Percentiles rank a stretch among this genome's conserved stretches.
Conservation (phyloP, 2,113 vertebrate species). For the Erpornis zantholeuca region DNA sequence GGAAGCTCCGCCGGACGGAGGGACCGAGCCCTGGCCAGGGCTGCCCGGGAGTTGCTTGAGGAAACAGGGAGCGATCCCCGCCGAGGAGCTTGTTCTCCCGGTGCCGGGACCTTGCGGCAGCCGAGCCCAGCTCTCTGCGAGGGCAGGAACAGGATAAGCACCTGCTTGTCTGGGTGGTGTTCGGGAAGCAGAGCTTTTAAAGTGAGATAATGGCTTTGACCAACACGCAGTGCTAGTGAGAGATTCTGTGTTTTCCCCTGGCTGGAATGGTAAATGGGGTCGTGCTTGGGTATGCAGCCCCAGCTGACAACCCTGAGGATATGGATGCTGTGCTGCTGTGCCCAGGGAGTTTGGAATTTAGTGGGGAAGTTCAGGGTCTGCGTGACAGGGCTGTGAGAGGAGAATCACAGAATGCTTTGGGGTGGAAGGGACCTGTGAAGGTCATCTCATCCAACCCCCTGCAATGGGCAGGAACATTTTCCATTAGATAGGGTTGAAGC, state of each 20-base stretch:
- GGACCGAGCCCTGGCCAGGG: not conserved
- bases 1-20: not conserved
- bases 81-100: not conserved
- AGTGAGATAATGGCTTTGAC: too few species aligned
- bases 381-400: not conserved
- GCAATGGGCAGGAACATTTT: not conserved
- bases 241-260: not conserved
- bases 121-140: not conserved
- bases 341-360: not conserved
- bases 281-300: not conserved
- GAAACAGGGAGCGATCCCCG: not conserved
- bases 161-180: not conserved
- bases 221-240: accelerated
- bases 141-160: not conserved
- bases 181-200: not conserved
- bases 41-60: not conserved
- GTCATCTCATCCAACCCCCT: not conserved
- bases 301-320: not conserved
- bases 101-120: not conserved
- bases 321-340: not conserved
- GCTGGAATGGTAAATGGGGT: accelerated
- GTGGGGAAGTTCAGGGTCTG: not conserved
- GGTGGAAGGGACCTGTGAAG: not conserved
- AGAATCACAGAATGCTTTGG: accelerated
- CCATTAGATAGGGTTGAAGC: not conserved